These are phyloP conservation scores for Apogon hyalosoma DNA, from an alignment of 2,797 vertebrate genomes.

Conservation along the genomic window DNA sequence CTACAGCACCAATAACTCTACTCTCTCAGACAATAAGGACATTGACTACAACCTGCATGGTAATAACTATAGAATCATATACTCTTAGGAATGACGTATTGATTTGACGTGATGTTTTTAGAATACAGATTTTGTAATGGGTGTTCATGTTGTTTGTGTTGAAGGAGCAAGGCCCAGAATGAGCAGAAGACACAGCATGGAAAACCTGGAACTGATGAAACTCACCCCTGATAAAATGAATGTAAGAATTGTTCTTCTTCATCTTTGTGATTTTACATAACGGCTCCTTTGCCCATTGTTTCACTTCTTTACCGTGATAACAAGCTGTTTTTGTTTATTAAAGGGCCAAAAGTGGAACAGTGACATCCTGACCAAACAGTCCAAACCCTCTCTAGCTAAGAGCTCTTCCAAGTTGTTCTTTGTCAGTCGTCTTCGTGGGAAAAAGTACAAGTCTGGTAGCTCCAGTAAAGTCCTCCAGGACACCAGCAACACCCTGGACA, in stretches of 20 bases:
- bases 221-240: constrained; percentile 95
- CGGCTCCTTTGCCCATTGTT: neutral
- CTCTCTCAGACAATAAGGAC: constrained; percentile 88
- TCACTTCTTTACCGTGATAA: constrained; percentile 8
- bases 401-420: constrained; percentile 95
- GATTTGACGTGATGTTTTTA: neutral
- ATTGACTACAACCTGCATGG: constrained; percentile 85
- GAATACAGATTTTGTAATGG: neutral
- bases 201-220: constrained; percentile 97
- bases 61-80: constrained; percentile 55
- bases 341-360: constrained; percentile 95
- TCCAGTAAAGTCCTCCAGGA: constrained; percentile 93
- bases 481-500: constrained; percentile 91
- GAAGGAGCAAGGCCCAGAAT: constrained; percentile 88
- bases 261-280: neutral
- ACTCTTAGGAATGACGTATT: neutral
- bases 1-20: constrained; percentile 92
- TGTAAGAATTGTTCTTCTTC: constrained; percentile 52
- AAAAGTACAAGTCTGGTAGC: constrained; percentile 89
- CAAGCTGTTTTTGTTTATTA: constrained; percentile 23
- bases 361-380: constrained; percentile 92
- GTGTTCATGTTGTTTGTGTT: constrained; percentile 9
- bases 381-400: constrained; percentile 90
- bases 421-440: constrained; percentile 92
- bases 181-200: constrained; percentile 95